Base-by-base conservation (phyloP, 1,140 invertebrate genomes). In the Parasteatoda tepidariorum region DNA sequence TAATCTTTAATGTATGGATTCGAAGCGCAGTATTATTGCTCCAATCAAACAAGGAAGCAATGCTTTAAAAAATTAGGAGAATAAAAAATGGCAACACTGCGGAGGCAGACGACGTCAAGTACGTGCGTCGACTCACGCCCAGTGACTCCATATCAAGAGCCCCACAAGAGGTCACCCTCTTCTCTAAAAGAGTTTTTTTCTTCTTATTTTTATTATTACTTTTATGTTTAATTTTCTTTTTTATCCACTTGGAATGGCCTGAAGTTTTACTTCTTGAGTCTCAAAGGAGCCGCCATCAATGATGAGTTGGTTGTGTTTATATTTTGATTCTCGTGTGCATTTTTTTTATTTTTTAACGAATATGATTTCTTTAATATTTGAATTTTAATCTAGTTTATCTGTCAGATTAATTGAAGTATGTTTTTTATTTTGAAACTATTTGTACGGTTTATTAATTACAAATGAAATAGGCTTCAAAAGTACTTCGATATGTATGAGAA, bases 71-170 rank as follows among this genome's bases (percentile, higher is more conserved):
- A 18, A 48, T 48, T 48, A 13, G 18, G 18, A 48, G 38, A 48
- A 48, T 48, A 55, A 82, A 82, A 82, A 82, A 82, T 70, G 22
- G 31, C 64, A 18, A 55, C 71, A 34, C 30, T 79, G 78, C 67
- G 55, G 54, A 82, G 66, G 78, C 78, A 71, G 48, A 57, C 78
- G 48, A 57, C 62, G 34, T 33, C 48, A 82, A 82, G 66, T 82
- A 82, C 78, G 78, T 82, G 78, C 78, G 22, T 34, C 66, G 78
- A 82, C 66, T 82, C 78, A 82, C 78, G 78, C 78, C 78, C 57
- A 24, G 31, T 28, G 33, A 74, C 71, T 74, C 24, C 31, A 34
- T 61, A 79, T 79, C 64, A 68, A 75, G 73, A 38, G 28, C 68
- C 68, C 38, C 61, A 26, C 28, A 34, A 78, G 75, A 71, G 78